phyloP scores from a whole-genome alignment of 2,797 vertebrate species.

The Poeciliopsis presidionis region DNA sequence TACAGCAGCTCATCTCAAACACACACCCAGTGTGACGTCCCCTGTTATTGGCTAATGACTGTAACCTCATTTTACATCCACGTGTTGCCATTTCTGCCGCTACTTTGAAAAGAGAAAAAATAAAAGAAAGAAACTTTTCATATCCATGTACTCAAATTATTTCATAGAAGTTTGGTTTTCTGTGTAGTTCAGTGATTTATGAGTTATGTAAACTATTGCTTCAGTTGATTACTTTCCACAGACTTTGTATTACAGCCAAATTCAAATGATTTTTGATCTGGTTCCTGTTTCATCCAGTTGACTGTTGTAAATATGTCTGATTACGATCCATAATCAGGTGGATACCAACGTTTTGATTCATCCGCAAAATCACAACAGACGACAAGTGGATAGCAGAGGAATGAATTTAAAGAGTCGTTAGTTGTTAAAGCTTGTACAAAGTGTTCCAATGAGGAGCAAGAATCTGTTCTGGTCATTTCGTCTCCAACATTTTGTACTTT shows the following conservation, averaged over 20 bases:
- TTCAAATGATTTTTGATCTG: not conserved
- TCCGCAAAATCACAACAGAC: not conserved
- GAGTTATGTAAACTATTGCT: not conserved
- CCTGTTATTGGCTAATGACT: not conserved
- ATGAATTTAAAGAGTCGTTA: not conserved
- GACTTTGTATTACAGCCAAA: not conserved
- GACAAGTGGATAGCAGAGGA: not conserved
- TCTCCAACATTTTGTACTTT: not conserved
- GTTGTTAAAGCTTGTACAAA: not conserved
- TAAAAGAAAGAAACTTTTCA: not conserved
- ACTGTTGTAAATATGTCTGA: not conserved
- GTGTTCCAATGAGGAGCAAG: not conserved
- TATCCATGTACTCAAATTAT: not conserved
- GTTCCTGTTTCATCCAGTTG: not conserved
- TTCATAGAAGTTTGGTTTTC: not conserved
- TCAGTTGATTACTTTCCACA: not conserved
- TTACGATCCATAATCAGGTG: not conserved
- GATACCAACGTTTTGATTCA: not conserved
- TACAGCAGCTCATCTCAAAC: not conserved
- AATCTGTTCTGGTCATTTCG: not conserved
- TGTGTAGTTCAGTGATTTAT: not conserved
- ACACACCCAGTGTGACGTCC: not conserved
- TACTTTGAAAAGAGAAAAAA: not conserved
- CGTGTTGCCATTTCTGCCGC: not conserved
- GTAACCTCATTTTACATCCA: not conserved